A percentile compares a stretch with the other conserved stretches of the same genome.
Conservation (phyloP, 1,140 invertebrate species). For the Zaprionus inermis region DNA sequence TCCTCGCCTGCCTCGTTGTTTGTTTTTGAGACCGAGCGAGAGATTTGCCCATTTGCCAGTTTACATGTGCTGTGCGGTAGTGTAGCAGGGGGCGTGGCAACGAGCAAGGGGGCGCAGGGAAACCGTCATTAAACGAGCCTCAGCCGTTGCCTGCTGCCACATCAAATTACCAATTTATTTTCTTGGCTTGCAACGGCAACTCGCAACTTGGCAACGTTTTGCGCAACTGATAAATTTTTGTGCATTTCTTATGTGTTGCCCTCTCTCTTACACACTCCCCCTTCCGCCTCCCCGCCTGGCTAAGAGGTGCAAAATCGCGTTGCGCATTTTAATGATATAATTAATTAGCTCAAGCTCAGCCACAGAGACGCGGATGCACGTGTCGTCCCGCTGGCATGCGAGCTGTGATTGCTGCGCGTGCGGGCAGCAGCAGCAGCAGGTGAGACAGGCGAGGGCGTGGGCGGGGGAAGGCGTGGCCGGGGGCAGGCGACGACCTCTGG, state of each 20-base stretch:
- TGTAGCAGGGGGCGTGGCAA: not conserved
- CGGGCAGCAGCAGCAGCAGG: constrained; percentile 5
- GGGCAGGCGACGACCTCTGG: constrained; percentile 70
- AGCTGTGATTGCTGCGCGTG: constrained; percentile 60
- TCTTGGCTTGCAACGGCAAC: constrained; percentile 52
- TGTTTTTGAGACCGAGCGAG: constrained; percentile 18
- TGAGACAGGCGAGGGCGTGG: not conserved
- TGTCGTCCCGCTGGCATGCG: constrained; percentile 21
- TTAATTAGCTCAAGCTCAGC: constrained; percentile 41
- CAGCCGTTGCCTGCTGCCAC: constrained; percentile 59
- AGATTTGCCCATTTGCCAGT: constrained; percentile 44
- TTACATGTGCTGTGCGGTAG: constrained; percentile 34
- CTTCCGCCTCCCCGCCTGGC: not conserved
- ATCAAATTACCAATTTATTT: constrained; percentile 82
- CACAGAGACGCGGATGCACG: not conserved
- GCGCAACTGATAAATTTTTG: constrained; percentile 38
- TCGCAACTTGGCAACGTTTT: constrained; percentile 33
- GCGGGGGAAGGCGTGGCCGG: not conserved
- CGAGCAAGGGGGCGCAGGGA: constrained; percentile 4
- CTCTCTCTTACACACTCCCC: no score
- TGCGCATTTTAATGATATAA: constrained; percentile 51
- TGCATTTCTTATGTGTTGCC: constrained; percentile 25
- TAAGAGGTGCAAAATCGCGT: constrained; percentile 39
- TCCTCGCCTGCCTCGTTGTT: constrained; percentile 18
- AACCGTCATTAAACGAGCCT: constrained; percentile 58